A percentile compares a stretch with the other conserved stretches of the same genome.
Evolutionary conservation across 2,113 vertebrate species (phyloP).

Genomic region (Alectura lathami): DNA sequence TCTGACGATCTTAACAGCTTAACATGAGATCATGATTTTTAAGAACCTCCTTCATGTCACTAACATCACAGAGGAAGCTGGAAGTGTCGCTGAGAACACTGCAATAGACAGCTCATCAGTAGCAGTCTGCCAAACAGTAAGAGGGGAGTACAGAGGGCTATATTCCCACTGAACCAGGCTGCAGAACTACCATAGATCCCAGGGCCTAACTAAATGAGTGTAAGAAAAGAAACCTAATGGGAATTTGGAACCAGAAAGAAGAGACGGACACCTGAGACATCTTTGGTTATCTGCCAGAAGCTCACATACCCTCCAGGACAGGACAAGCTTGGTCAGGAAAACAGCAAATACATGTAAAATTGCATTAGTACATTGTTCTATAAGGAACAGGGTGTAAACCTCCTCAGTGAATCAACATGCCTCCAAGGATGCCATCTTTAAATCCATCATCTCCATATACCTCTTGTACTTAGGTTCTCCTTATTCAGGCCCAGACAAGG

Average conservation of each 20-base stretch:
- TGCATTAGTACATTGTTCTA: background rate
- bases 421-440: background rate
- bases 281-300: background rate
- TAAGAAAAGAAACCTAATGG: slow-evolving; percentile 1
- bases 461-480: background rate
- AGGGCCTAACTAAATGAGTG: background rate
- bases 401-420: background rate
- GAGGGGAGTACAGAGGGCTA: background rate
- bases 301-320: background rate
- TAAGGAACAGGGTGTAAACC: background rate
- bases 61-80: background rate
- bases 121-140: background rate
- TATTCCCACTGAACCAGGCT: background rate
- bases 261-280: background rate
- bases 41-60: background rate
- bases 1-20: slow-evolving; percentile 1
- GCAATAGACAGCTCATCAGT: background rate
- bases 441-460: background rate
- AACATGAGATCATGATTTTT: background rate
- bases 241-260: background rate
- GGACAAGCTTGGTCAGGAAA: background rate
- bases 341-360: background rate
- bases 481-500: background rate
- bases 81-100: background rate
- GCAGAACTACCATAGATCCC: background rate